These are phyloP conservation scores for Tetrao urogallus DNA, from an alignment of 2,113 vertebrate genomes.

Conservation along the genomic window DNA sequence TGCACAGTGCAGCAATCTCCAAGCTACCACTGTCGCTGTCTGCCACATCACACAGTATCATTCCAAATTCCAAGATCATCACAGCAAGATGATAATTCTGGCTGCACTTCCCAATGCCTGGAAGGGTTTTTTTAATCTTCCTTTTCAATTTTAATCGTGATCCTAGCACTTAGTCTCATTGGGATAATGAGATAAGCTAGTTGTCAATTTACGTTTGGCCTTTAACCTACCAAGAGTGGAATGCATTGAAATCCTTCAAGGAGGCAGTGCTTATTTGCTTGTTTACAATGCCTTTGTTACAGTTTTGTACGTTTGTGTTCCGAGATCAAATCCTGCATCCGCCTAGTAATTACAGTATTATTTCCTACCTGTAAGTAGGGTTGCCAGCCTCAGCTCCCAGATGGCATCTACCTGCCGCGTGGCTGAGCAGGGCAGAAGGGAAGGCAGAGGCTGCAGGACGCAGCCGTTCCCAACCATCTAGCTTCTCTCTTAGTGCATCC, in stretches of 20 bases:
- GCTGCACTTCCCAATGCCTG: slow-evolving; percentile 79
- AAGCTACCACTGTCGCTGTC: slow-evolving; percentile 72
- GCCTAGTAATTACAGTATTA: slow-evolving; percentile 83
- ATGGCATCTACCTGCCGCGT: slow-evolving; percentile 47
- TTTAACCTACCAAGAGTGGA: slow-evolving; percentile 72
- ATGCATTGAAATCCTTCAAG: slow-evolving; percentile 71
- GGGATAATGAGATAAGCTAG: slow-evolving; percentile 77
- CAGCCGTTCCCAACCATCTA: slow-evolving; percentile 41
- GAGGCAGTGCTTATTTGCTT: slow-evolving; percentile 78
- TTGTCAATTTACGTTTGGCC: slow-evolving; percentile 74
- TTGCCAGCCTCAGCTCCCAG: slow-evolving; percentile 78
- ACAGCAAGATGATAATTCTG: slow-evolving; percentile 72
- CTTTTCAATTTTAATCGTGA: slow-evolving; percentile 70
- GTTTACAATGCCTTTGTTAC: slow-evolving; percentile 80
- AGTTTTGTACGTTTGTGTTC: slow-evolving; percentile 73
- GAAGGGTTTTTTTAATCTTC: slow-evolving; percentile 78
- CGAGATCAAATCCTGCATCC: slow-evolving; percentile 75
- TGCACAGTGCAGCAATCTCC: slow-evolving; percentile 79
- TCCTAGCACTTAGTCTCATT: slow-evolving; percentile 77
- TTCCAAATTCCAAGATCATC: slow-evolving; percentile 82
- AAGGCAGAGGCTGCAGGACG: background rate
- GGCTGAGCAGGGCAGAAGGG: slow-evolving; percentile 47
- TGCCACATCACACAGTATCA: slow-evolving; percentile 79
- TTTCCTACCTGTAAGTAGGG: slow-evolving; percentile 78
- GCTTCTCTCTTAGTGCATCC: slow-evolving; percentile 59